A percentile compares a stretch with the other conserved stretches of the same genome.
These are phyloP conservation scores for Xiphophorus maculatus DNA, from an alignment of 2,113 vertebrate genomes.

Conservation along the genomic window DNA sequence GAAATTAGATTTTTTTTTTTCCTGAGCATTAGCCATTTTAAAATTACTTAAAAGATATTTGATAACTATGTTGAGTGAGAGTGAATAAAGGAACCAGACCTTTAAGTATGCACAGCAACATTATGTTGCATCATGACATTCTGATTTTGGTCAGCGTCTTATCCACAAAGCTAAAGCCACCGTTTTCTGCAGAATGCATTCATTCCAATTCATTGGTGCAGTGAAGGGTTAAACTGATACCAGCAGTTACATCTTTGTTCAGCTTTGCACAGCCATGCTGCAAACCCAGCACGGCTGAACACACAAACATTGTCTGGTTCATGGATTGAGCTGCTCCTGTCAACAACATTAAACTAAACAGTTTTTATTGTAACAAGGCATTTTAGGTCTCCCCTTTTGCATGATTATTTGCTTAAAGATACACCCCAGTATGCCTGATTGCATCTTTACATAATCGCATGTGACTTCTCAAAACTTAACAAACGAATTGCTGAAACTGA, in stretches of 20 bases:
- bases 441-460: neutral
- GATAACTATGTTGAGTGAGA: too few relatives aligned
- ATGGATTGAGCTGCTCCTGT: neutral
- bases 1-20: neutral
- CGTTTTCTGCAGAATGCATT: neutral
- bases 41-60: too few relatives aligned
- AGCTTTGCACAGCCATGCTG: neutral
- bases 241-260: neutral
- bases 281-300: neutral
- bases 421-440: too few relatives aligned
- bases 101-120: too few relatives aligned
- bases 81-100: too few relatives aligned
- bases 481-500: neutral
- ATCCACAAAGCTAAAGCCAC: neutral
- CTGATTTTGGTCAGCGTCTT: neutral
- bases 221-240: neutral
- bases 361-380: neutral
- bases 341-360: neutral
- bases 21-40: too few relatives aligned
- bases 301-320: neutral
- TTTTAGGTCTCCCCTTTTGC: neutral
- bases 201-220: neutral
- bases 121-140: too few relatives aligned
- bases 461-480: neutral
- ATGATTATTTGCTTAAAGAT: neutral